Evolutionary conservation across 2,113 vertebrate species (phyloP).

Genomic region (Vidua chalybeata): DNA sequence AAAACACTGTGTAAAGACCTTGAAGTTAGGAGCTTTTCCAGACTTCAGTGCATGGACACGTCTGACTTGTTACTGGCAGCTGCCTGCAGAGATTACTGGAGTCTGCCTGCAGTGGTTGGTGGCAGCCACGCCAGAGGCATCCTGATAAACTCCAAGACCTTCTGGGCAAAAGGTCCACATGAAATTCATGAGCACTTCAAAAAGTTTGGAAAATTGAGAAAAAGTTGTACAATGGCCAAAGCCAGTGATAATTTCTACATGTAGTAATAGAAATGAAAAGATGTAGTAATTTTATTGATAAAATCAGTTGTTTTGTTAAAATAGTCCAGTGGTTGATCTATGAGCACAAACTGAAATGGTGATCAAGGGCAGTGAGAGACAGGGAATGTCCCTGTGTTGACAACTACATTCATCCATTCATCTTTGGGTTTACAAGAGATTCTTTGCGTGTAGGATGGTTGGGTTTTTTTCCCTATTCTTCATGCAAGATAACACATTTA

Average conservation of each 20-base stretch:
- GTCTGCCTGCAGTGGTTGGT: neutral
- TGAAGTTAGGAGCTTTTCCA: neutral
- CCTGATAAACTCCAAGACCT: neutral
- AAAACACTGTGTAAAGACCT: neutral
- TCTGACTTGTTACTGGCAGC: neutral
- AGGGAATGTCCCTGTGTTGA: neutral
- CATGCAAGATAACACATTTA: neutral
- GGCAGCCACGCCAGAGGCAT: neutral
- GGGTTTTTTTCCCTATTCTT: accelerated
- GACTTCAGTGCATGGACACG: neutral
- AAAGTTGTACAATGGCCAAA: neutral
- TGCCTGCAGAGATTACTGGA: neutral
- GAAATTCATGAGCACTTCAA: neutral
- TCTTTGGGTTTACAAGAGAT: neutral
- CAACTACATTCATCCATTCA: neutral
- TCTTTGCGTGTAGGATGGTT: neutral
- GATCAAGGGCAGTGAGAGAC: neutral
- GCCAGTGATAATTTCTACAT: neutral
- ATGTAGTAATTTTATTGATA: neutral
- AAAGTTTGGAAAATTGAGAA: neutral
- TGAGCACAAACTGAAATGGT: neutral
- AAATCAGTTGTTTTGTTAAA: neutral
- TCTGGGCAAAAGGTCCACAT: accelerated
- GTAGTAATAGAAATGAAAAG: neutral
- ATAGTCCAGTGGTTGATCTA: neutral